Conservation (phyloP, 2,113 vertebrate genomes). For the Casuarius casuarius region DNA sequence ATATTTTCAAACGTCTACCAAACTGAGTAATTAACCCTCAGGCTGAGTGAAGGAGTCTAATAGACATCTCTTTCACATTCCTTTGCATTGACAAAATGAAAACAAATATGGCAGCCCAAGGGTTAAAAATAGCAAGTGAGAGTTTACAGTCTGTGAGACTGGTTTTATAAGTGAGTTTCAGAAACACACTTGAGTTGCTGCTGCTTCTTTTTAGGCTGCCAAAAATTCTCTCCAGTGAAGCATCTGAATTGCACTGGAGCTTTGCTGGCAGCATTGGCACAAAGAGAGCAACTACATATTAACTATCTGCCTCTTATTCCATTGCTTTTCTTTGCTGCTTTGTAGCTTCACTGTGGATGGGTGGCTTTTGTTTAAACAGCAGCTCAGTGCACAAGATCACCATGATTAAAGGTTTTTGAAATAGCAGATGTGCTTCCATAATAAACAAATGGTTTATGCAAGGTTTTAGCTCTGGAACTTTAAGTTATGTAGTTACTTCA, state of each 20-base stretch:
- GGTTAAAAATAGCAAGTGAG: slow-evolving; percentile 46
- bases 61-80: slow-evolving; percentile 5
- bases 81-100: slow-evolving; percentile 30
- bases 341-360: neutral
- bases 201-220: neutral
- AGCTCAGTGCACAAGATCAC: neutral
- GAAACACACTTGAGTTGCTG: neutral
- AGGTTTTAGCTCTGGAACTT: slow-evolving; percentile 3
- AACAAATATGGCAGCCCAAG: neutral
- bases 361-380: neutral
- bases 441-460: neutral
- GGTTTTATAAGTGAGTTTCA: neutral
- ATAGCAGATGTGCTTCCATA: neutral
- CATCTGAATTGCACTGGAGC: neutral
- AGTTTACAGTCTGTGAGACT: neutral
- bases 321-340: slow-evolving; percentile 8
- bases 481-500: neutral
- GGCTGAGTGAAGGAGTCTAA: slow-evolving; percentile 52
- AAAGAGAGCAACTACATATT: neutral
- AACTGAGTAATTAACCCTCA: slow-evolving; percentile 68
- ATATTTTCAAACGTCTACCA: slow-evolving; percentile 74
- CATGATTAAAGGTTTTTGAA: neutral
- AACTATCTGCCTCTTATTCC: neutral
- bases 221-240: neutral
- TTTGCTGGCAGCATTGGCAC: neutral